A percentile compares a stretch with the other conserved stretches of the same genome.
phyloP scores from a whole-genome alignment of 2,113 vertebrate species.

The Silurus meridionalis region DNA sequence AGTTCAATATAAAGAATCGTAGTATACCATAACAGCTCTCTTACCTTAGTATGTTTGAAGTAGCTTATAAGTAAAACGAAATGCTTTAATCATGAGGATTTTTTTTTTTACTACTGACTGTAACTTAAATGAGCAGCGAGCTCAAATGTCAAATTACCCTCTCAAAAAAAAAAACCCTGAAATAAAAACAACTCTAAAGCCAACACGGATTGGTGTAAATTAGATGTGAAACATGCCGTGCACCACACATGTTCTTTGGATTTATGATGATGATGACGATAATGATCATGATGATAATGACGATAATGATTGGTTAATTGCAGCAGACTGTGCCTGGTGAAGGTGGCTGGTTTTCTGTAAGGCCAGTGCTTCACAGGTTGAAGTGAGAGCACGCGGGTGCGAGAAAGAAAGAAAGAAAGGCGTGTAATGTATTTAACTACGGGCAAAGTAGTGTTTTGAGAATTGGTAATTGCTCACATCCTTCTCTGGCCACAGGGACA shows the following conservation, averaged over 20 bases:
- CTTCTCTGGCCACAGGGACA: conserved; percentile 73
- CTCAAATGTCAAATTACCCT: conserved; percentile 14
- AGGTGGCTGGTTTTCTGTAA: conserved; percentile 57
- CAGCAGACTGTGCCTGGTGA: conserved; percentile 65
- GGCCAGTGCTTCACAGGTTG: conserved; percentile 60
- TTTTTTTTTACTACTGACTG: neutral
- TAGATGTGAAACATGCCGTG: conserved; percentile 55
- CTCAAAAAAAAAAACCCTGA: conserved; percentile 37
- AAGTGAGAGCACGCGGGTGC: conserved; percentile 58
- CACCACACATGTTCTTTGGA: conserved; percentile 56
- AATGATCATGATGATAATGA: conserved; percentile 64
- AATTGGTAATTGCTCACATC: conserved; percentile 83
- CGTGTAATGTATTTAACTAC: conserved; percentile 77
- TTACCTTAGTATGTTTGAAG: neutral
- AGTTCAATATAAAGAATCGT: neutral
- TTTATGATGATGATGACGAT: conserved; percentile 66
- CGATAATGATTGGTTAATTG: conserved; percentile 76
- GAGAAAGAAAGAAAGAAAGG: conserved; percentile 61
- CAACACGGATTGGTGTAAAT: conserved; percentile 65
- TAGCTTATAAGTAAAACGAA: neutral
- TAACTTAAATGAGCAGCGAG: neutral
- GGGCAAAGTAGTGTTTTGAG: conserved; percentile 79
- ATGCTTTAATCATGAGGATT: too few relatives aligned
- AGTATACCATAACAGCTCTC: too few relatives aligned
- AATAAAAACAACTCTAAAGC: conserved; percentile 60